Percentiles rank a stretch among this genome's conserved stretches.
These are phyloP conservation scores for Rhorus exstirpatorius DNA, from an alignment of 2,888 invertebrate species.

Conservation along the genomic window DNA sequence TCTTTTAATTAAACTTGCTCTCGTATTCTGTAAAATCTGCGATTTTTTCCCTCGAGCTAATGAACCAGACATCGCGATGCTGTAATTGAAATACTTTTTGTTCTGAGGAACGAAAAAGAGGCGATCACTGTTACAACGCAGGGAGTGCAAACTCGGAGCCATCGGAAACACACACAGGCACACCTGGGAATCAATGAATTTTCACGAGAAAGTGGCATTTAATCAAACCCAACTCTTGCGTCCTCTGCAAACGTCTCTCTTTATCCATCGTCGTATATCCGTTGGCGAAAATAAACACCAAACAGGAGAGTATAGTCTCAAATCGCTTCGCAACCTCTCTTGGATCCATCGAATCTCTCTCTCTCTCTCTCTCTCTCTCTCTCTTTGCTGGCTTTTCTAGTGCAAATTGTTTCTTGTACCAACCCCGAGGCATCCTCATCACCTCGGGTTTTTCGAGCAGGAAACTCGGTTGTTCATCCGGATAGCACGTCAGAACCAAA, in stretches of 20 bases:
- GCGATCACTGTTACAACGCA: too few relatives aligned
- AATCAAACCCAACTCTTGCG: slow-evolving; percentile 17
- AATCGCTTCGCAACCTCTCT: slow-evolving; percentile 18
- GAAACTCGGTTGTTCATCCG: slow-evolving; percentile 46
- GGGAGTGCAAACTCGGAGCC: background rate
- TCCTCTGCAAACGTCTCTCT: slow-evolving; percentile 19
- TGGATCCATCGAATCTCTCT: slow-evolving; percentile 36
- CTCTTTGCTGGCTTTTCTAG: slow-evolving; percentile 26
- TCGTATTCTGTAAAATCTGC: too few relatives aligned
- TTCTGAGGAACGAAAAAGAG: too few relatives aligned
- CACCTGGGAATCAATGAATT: slow-evolving; percentile 7
- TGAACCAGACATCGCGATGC: background rate
- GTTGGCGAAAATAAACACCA: slow-evolving; percentile 59
- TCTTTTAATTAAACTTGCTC: slow-evolving; percentile 18
- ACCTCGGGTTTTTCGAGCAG: slow-evolving; percentile 40
- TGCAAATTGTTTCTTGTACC: slow-evolving; percentile 60
- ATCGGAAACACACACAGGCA: too few relatives aligned
- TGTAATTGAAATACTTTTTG: background rate
- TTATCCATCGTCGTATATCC: slow-evolving; percentile 51
- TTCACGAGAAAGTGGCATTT: slow-evolving; percentile 21
- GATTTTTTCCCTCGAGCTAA: background rate
- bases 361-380: slow-evolving; percentile 20
- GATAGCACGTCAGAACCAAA: slow-evolving; percentile 33
- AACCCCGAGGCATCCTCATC: slow-evolving; percentile 39
- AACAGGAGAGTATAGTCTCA: slow-evolving; percentile 28